phyloP scores from a whole-genome alignment of 2,888 invertebrate species.

The Dryococelus australis region DNA sequence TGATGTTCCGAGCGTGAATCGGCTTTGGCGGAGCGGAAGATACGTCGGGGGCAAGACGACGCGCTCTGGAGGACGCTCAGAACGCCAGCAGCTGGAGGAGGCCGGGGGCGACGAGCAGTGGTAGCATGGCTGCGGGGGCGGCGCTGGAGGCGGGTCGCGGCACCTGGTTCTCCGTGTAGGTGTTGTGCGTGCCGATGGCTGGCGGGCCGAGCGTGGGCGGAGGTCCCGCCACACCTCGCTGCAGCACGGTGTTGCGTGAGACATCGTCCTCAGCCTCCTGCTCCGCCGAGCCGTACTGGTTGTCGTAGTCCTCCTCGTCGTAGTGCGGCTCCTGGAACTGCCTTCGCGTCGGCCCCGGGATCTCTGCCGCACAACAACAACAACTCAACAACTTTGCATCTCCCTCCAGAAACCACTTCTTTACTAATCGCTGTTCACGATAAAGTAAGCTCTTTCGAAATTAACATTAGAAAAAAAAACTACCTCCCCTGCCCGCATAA shows the following conservation, averaged over 20 bases:
- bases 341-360: conserved; percentile 73
- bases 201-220: conserved; percentile 39
- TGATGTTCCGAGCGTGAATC: too few relatives aligned
- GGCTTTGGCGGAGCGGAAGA: too few relatives aligned
- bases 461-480: too few relatives aligned
- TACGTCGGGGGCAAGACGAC: too few relatives aligned
- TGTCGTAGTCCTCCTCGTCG: conserved; percentile 65
- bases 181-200: conserved; percentile 41
- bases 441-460: too few relatives aligned
- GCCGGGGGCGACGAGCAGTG: too few relatives aligned
- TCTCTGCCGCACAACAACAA: conserved; percentile 64
- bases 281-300: conserved; percentile 74
- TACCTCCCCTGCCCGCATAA: too few relatives aligned
- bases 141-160: conserved; percentile 25
- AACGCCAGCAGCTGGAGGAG: not conserved
- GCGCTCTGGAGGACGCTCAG: not conserved
- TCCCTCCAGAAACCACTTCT: too few relatives aligned
- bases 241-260: conserved; percentile 54
- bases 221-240: conserved; percentile 1
- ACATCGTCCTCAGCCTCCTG: conserved; percentile 70
- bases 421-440: too few relatives aligned
- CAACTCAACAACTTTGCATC: not conserved
- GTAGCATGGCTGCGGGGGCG: not conserved
- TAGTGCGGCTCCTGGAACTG: conserved; percentile 62
- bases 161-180: conserved; percentile 40